phyloP scores from a whole-genome alignment of 2,888 invertebrate genomes.

The Dolomedes plantarius region DNA sequence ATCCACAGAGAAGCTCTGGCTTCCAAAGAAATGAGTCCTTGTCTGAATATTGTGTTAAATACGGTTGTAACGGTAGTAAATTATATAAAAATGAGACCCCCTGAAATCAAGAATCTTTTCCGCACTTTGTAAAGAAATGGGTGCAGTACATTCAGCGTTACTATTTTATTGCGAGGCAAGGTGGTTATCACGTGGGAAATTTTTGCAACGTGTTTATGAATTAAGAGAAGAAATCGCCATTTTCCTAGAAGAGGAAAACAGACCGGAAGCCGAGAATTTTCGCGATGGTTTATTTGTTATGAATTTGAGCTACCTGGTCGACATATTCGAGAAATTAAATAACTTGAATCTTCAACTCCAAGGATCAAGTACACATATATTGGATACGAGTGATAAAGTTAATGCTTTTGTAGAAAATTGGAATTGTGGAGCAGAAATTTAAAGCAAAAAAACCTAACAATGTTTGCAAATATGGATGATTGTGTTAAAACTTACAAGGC shows the following conservation, averaged over 20 bases:
- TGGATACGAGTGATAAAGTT: constrained; percentile 51
- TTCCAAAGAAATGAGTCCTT: constrained; percentile 31
- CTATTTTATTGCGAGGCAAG: constrained; percentile 16
- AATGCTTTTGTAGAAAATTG: constrained; percentile 50
- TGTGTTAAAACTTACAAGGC: constrained; percentile 13
- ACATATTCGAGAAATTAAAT: constrained; percentile 50
- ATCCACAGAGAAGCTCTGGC: constrained; percentile 37
- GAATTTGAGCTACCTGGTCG: constrained; percentile 37
- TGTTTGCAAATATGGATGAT: constrained; percentile 40
- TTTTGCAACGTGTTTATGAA: constrained; percentile 2
- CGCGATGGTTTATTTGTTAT: constrained; percentile 42
- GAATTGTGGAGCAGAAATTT: constrained; percentile 57
- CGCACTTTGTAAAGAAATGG: constrained; percentile 17
- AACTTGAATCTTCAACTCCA: constrained; percentile 47
- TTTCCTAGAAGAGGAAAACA: constrained; percentile 14
- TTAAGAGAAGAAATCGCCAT: neutral
- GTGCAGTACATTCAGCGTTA: constrained; percentile 15
- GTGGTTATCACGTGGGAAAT: constrained; percentile 7
- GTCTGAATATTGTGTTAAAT: constrained; percentile 30
- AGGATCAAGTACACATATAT: constrained; percentile 46
- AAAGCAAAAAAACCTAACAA: constrained; percentile 42
- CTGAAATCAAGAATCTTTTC: constrained; percentile 37
- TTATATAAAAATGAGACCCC: constrained; percentile 33
- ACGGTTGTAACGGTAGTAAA: constrained; percentile 33
- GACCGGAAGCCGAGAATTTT: constrained; percentile 14